A percentile compares a stretch with the other conserved stretches of the same genome.
Evolutionary conservation across 30 jellyfish, hydroid and myxozoan genomes (phyloP).

Genomic region (Chrysaora quinquecirrha): DNA sequence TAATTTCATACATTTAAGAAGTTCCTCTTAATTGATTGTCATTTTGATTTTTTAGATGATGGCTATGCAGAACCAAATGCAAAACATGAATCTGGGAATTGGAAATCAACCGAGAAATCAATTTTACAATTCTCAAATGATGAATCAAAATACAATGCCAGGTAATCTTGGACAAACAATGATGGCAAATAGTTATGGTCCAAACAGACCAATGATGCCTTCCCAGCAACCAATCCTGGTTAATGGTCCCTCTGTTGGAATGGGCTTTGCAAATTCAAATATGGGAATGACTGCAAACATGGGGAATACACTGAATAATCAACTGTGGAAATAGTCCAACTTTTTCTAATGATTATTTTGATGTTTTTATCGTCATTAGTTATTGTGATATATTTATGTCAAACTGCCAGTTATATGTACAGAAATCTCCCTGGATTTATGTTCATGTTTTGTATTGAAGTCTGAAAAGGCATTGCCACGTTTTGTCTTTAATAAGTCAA

Average conservation of each 20-base stretch:
- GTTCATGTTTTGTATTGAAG: no score
- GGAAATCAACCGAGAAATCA: constrained; percentile 16
- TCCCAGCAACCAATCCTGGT: constrained; percentile 68
- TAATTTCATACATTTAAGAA: no score
- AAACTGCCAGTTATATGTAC: no score
- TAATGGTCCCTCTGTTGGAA: constrained; percentile 49
- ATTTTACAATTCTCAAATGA: constrained; percentile 18
- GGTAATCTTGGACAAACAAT: constrained; percentile 47
- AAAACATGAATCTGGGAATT: constrained; percentile 11
- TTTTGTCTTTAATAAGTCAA: no score
- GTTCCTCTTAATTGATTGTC: no score
- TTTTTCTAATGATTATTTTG: no score
- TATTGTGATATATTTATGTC: no score
- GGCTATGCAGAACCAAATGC: constrained; percentile 76
- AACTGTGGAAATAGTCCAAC: constrained; percentile 51
- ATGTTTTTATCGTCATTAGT: no score
- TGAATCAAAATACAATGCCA: constrained; percentile 7
- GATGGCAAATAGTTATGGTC: constrained; percentile 60
- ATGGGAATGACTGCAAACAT: constrained; percentile 31
- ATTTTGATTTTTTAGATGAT: constrained; percentile 46
- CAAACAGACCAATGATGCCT: constrained; percentile 69
- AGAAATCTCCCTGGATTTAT: no score
- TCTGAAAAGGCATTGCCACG: background rate
- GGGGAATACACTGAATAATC: constrained; percentile 78
- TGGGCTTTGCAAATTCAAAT: constrained; percentile 30